Percentiles rank a stretch among this genome's conserved stretches.
phyloP scores from a whole-genome alignment of 2,113 vertebrate species.

The Cariama cristata region DNA sequence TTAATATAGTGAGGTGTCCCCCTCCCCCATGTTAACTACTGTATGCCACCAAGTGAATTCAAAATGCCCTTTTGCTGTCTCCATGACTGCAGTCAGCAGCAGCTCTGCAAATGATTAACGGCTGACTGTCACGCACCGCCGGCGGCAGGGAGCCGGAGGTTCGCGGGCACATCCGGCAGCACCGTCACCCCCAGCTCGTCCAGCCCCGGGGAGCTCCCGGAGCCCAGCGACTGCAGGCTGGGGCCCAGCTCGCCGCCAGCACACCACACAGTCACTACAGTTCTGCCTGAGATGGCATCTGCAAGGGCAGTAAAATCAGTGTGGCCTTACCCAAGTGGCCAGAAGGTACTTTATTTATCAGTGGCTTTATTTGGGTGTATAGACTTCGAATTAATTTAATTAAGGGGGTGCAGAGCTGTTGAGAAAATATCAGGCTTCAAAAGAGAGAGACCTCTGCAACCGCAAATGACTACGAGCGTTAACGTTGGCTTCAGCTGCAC shows the following conservation, averaged over 20 bases:
- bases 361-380: background rate
- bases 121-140: fast-evolving
- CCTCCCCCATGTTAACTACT: too few relatives aligned
- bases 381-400: background rate
- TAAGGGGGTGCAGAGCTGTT: background rate
- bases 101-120: background rate
- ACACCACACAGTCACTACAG: fast-evolving
- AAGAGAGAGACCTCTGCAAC: background rate
- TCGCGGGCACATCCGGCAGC: background rate
- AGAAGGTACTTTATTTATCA: background rate
- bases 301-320: background rate
- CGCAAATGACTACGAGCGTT: background rate
- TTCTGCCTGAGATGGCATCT: background rate
- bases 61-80: background rate
- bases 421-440: background rate
- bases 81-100: background rate
- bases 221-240: background rate
- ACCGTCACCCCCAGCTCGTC: fast-evolving
- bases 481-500: background rate
- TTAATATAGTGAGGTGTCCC: background rate
- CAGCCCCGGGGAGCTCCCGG: background rate
- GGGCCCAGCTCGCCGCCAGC: background rate
- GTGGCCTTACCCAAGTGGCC: background rate
- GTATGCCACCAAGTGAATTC: background rate
- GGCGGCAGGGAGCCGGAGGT: background rate